A percentile compares a stretch with the other conserved stretches of the same genome.
Conservation (phyloP, 23 tunicate genomes). For the Aplidium turbinatum region DNA sequence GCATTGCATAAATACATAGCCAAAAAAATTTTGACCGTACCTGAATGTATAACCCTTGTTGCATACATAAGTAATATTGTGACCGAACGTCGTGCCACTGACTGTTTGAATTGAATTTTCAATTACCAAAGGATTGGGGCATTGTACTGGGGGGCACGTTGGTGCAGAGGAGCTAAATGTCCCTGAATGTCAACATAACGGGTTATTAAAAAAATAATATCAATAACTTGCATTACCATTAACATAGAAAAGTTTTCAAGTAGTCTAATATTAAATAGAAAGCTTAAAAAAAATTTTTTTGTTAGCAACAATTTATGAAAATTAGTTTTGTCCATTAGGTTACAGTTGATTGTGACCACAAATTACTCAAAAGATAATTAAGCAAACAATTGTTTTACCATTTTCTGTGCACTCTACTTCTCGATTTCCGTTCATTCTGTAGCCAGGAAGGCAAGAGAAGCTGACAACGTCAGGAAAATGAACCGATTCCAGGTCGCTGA, state of each 20-base stretch:
- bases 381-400: slow-evolving; percentile 13
- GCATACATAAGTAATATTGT: slow-evolving; percentile 53
- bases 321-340: not conserved
- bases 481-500: slow-evolving; percentile 22
- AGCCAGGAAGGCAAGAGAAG: slow-evolving; percentile 54
- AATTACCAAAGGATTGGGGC: slow-evolving; percentile 38
- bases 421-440: slow-evolving; percentile 6
- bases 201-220: no score
- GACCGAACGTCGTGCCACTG: slow-evolving; percentile 52
- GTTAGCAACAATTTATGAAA: not conserved
- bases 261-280: no score
- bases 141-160: slow-evolving; percentile 50
- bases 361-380: not conserved
- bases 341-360: not conserved
- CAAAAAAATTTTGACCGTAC: no score
- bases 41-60: slow-evolving; percentile 45
- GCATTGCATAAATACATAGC: no score
- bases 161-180: slow-evolving; percentile 36
- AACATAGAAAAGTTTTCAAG: no score
- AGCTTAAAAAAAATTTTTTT: not conserved
- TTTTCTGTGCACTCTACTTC: slow-evolving; percentile 11
- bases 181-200: slow-evolving; percentile 32
- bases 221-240: no score
- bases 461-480: slow-evolving; percentile 35
- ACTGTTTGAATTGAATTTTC: slow-evolving; percentile 13